These are phyloP conservation scores for Andrena hattorfiana DNA, from an alignment of 2,888 invertebrate genomes.

Conservation along the genomic window DNA sequence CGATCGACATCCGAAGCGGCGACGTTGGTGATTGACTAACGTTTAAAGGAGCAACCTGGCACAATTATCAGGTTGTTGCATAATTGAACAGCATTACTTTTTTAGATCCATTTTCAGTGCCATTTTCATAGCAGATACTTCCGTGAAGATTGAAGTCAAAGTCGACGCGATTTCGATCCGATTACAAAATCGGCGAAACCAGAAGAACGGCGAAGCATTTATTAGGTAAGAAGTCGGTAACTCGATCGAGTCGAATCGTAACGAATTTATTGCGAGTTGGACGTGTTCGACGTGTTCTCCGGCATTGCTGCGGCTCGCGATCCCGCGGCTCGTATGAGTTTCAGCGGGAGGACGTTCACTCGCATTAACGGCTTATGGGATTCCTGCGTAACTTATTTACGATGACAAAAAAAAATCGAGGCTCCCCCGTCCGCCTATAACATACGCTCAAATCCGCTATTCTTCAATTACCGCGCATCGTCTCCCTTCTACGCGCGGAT, in stretches of 20 bases:
- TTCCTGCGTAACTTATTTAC: conserved; percentile 75
- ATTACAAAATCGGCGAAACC: too few species aligned
- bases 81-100: too few species aligned
- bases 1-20: not conserved
- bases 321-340: conserved; percentile 43
- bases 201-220: too few species aligned
- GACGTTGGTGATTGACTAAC: not conserved
- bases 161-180: too few species aligned
- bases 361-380: conserved; percentile 72
- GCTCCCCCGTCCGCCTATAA: conserved; percentile 65
- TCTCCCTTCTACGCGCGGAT: conserved; percentile 52
- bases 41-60: not conserved
- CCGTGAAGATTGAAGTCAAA: too few species aligned
- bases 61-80: not conserved
- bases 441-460: conserved; percentile 74
- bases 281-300: conserved; percentile 13
- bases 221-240: conserved; percentile 18
- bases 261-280: conserved; percentile 57
- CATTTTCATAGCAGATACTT: too few species aligned
- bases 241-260: conserved; percentile 56
- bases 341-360: conserved; percentile 71
- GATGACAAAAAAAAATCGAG: conserved; percentile 71
- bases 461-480: conserved; percentile 72
- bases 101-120: too few species aligned
- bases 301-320: not conserved